phyloP scores from a whole-genome alignment of 2,888 invertebrate species.

The Microctonus hyperodae region DNA sequence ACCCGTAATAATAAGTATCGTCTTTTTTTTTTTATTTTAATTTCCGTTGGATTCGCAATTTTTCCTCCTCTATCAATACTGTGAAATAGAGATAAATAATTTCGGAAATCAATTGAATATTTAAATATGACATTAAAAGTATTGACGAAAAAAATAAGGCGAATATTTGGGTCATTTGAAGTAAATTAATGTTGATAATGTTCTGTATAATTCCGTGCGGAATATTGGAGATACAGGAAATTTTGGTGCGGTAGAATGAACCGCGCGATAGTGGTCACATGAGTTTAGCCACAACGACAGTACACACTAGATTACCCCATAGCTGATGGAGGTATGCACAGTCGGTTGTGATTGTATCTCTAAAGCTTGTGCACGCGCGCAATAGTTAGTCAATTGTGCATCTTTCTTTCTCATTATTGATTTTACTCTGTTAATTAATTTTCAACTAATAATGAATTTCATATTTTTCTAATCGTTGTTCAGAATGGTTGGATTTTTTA shows the following conservation, averaged over 20 bases:
- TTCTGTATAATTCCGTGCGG: neutral
- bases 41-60: too few relatives aligned
- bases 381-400: neutral
- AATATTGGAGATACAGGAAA: conserved; percentile 4
- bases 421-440: neutral
- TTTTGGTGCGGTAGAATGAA: conserved; percentile 10
- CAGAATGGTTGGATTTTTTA: too few relatives aligned
- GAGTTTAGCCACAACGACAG: conserved; percentile 2
- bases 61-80: too few relatives aligned
- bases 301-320: conserved; percentile 5
- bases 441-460: neutral
- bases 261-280: conserved; percentile 16
- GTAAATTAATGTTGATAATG: conserved; percentile 1
- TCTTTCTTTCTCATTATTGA: neutral
- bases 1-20: neutral
- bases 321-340: neutral
- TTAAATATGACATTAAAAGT: neutral
- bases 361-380: neutral
- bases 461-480: neutral
- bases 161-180: neutral
- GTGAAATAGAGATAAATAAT: conserved; percentile 5
- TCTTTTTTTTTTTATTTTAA: conserved; percentile 1
- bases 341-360: neutral
- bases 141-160: neutral
- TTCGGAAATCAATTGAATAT: neutral